Percentiles rank a stretch among this genome's conserved stretches.
phyloP scores from a whole-genome alignment of 1,140 invertebrate genomes.

The Musca vetustissima region DNA sequence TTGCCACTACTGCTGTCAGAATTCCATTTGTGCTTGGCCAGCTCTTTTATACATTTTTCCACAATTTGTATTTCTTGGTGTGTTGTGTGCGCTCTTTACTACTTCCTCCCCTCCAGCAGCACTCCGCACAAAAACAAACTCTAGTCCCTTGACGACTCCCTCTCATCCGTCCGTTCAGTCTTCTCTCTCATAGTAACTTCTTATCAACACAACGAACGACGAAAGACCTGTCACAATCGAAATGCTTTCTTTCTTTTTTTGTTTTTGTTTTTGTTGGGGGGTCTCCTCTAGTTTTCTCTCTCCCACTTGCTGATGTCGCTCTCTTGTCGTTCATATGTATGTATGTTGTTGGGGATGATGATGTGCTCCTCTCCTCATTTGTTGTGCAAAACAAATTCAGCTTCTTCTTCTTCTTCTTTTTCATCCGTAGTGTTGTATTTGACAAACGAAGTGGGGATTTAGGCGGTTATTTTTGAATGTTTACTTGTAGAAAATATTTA shows the following conservation, averaged over 20 bases:
- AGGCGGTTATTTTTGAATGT: too few species aligned
- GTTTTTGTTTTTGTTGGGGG: too few species aligned
- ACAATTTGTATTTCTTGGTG: background rate
- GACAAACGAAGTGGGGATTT: too few species aligned
- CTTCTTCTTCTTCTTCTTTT: too few species aligned
- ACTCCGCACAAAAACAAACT: background rate
- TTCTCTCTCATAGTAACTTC: background rate
- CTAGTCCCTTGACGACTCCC: background rate
- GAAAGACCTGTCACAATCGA: background rate
- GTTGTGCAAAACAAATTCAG: too few species aligned
- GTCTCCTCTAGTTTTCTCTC: background rate
- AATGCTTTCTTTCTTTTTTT: background rate
- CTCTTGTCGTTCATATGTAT: background rate
- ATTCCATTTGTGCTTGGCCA: background rate
- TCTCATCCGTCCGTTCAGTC: too few species aligned
- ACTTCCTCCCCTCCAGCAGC: background rate
- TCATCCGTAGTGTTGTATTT: too few species aligned
- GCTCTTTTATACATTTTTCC: slow-evolving; percentile 14
- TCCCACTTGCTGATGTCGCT: background rate
- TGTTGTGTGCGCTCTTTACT: background rate
- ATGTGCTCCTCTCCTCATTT: background rate
- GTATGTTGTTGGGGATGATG: background rate
- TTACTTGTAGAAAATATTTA: too few species aligned
- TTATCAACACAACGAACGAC: background rate
- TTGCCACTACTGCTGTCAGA: slow-evolving; percentile 16